Percentiles rank a stretch among this genome's conserved stretches.
These are phyloP conservation scores for Mugil cephalus DNA, from an alignment of 2,113 vertebrate species.

Conservation along the genomic window DNA sequence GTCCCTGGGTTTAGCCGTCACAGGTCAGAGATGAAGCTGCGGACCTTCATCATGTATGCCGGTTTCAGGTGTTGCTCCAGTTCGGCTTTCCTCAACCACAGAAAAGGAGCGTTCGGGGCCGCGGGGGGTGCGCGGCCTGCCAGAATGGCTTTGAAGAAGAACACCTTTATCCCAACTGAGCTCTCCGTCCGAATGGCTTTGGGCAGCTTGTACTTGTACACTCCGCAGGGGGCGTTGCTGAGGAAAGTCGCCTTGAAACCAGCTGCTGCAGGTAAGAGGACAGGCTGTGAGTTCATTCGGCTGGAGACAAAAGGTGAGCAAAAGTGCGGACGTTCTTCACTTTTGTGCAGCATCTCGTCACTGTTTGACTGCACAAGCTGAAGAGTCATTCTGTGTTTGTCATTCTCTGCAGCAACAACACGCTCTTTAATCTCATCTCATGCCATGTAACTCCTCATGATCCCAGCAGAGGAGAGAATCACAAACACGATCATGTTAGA, in stretches of 20 bases:
- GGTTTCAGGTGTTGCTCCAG: slow-evolving; percentile 90
- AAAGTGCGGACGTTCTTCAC: slow-evolving; percentile 22
- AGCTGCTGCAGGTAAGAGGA: slow-evolving; percentile 79
- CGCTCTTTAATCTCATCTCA: slow-evolving; percentile 52
- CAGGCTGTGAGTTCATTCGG: slow-evolving; percentile 13
- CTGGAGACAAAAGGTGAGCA: slow-evolving; percentile 18
- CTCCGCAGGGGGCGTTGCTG: slow-evolving; percentile 93
- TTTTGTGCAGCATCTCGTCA: background rate
- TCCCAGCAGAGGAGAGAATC: slow-evolving; percentile 10
- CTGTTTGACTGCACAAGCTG: slow-evolving; percentile 32
- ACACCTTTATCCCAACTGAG: slow-evolving; percentile 89
- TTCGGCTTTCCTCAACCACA: slow-evolving; percentile 92
- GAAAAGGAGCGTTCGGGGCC: slow-evolving; percentile 53
- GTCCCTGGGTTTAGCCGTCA: slow-evolving; percentile 73
- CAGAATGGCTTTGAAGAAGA: slow-evolving; percentile 97
- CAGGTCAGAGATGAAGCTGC: slow-evolving; percentile 85
- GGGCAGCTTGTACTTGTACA: slow-evolving; percentile 97
- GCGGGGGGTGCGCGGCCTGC: slow-evolving; percentile 67
- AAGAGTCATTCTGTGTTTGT: slow-evolving; percentile 17
- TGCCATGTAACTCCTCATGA: slow-evolving; percentile 31
- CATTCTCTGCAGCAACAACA: slow-evolving; percentile 26
- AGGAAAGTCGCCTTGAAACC: slow-evolving; percentile 88
- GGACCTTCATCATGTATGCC: slow-evolving; percentile 89
- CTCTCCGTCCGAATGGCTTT: slow-evolving; percentile 83
- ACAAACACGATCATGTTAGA: slow-evolving; percentile 16